These are phyloP conservation scores for Phanerotoma sp. DNA, from an alignment of 2,888 invertebrate species.

Conservation along the genomic window DNA sequence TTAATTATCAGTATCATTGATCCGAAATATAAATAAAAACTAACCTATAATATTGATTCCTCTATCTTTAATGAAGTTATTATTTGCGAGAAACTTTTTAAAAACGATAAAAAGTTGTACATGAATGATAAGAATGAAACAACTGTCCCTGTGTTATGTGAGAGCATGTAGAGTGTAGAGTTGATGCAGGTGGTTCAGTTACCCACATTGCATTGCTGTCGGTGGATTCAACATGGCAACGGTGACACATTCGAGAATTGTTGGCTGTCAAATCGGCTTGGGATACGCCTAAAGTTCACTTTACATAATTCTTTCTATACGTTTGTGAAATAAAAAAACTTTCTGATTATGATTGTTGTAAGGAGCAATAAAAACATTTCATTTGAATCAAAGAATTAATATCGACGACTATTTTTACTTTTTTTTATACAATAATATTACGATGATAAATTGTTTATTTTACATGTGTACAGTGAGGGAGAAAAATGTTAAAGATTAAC, in stretches of 20 bases:
- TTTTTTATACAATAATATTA: neutral
- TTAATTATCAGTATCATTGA: too few relatives aligned
- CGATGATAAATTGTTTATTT: too few relatives aligned
- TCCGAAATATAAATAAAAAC: too few relatives aligned
- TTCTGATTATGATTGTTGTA: slow-evolving; percentile 31
- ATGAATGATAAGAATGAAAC: too few relatives aligned
- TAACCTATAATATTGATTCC: neutral
- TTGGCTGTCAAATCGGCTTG: slow-evolving; percentile 36
- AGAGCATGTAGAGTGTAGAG: slow-evolving; percentile 13
- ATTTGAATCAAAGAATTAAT: neutral
- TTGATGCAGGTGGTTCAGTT: slow-evolving; percentile 2
- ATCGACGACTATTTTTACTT: neutral
- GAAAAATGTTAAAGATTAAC: too few relatives aligned
- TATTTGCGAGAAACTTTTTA: too few relatives aligned
- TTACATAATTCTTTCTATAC: slow-evolving; percentile 21
- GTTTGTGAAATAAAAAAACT: neutral
- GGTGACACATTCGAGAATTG: slow-evolving; percentile 39
- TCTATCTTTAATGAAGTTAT: too few relatives aligned
- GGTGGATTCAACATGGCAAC: slow-evolving; percentile 45
- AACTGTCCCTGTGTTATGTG: too few relatives aligned
- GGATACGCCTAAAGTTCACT: slow-evolving; percentile 36
- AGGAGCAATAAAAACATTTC: slow-evolving; percentile 25
- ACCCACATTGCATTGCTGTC: slow-evolving; percentile 26
- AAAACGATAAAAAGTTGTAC: too few relatives aligned
- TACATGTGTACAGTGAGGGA: too few relatives aligned